phyloP scores from a whole-genome alignment of 2,797 vertebrate species.

The Cyclura pinguis region DNA sequence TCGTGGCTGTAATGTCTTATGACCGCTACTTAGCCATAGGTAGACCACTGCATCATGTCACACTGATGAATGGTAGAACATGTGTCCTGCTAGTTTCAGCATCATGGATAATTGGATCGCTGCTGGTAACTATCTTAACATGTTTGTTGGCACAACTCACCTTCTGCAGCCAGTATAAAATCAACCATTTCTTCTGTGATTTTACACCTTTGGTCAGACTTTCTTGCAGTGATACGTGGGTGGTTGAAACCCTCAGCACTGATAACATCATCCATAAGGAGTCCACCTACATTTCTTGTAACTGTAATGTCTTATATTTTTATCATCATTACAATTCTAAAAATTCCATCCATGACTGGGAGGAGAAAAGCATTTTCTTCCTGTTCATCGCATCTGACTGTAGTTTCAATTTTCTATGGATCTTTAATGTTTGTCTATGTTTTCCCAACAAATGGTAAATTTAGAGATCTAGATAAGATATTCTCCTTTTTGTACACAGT shows the following conservation, averaged over 20 bases:
- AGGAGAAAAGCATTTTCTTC: slow-evolving; percentile 61
- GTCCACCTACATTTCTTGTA: slow-evolving; percentile 46
- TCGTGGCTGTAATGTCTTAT: slow-evolving; percentile 64
- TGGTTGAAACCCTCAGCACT: slow-evolving; percentile 45
- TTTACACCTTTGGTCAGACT: slow-evolving; percentile 57
- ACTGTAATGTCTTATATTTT: slow-evolving; percentile 54
- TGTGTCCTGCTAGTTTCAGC: slow-evolving; percentile 41
- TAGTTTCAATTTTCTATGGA: slow-evolving; percentile 63
- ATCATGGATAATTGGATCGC: slow-evolving; percentile 58
- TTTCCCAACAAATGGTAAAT: slow-evolving; percentile 46
- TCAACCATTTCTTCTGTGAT: slow-evolving; percentile 65
- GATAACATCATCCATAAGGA: slow-evolving; percentile 41
- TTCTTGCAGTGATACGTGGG: slow-evolving; percentile 34
- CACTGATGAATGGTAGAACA: slow-evolving; percentile 40
- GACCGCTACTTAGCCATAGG: slow-evolving; percentile 70
- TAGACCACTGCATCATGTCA: slow-evolving; percentile 53
- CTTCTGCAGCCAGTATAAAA: slow-evolving; percentile 56
- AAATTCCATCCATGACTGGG: slow-evolving; percentile 51
- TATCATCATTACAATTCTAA: slow-evolving; percentile 52
- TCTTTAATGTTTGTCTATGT: slow-evolving; percentile 63
- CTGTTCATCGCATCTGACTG: slow-evolving; percentile 59
- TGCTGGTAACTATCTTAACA: slow-evolving; percentile 53
- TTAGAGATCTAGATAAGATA: slow-evolving; percentile 51
- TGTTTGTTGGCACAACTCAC: slow-evolving; percentile 36
- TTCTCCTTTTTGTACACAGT: slow-evolving; percentile 68